Evolutionary conservation across 2,113 vertebrate genomes (phyloP), one percentile per base, ranked within the genome.

Genomic region (Cephalopterus ornatus): DNA sequence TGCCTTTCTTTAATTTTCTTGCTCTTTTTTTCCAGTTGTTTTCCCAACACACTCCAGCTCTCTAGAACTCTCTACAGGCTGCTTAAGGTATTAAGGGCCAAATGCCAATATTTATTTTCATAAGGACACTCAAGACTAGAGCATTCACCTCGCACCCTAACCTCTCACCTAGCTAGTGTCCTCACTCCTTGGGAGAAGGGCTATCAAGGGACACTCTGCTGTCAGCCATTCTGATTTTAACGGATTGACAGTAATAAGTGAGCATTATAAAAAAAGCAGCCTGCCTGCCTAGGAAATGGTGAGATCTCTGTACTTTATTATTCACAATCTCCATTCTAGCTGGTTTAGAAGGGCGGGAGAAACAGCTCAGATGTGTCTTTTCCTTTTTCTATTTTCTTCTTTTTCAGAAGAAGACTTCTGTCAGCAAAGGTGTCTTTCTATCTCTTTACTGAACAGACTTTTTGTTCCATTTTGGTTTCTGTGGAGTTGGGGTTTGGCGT

Each of bases 361-460:
- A 90, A 70, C 6, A 74, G 52, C 33, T 59, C 33, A 74, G 72
- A 28, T 23, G 9, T 46, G 71, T 74, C 35, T 78, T 77, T 65
- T 74, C 19, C 35, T 84, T 46, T 42, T 88, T 70, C 46, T 62
- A 5, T 76, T 88, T 93, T 63, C 42, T 13, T 14, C 41, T 23
- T 88, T 88, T n/a, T n/a, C n/a, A n/a, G n/a, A n/a, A n/a, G n/a
- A n/a, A n/a, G n/a, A n/a, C 28, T 23, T 71, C 35, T 91, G 47
- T 61, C 59, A 67, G 71, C 39, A 80, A 72, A 88, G 15, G n/a
- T 86, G 10, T 67, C 73, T 72, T 92, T 95, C 63, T 80, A 17
- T 10, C 46, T 77, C 65, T 92, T 74, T 61, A 59, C 24, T 72
- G 32, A 73, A 55, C 78, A 76, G 46, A 12, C 62, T 59, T 71